phyloP scores from a whole-genome alignment of 1,140 invertebrate species.

The Megathymus violae region DNA sequence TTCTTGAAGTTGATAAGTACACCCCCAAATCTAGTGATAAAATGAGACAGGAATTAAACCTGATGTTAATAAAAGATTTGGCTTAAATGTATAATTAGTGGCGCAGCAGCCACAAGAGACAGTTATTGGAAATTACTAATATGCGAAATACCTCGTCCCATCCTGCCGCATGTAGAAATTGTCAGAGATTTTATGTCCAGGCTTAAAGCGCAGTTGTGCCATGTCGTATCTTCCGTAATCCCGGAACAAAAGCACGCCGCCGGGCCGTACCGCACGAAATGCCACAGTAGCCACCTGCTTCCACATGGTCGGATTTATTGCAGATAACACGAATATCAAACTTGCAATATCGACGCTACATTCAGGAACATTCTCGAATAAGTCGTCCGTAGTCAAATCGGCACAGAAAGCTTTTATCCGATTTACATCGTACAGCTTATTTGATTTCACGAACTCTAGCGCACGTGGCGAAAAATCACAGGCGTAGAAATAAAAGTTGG shows the following conservation, averaged over 20 bases:
- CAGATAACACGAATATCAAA: conserved; percentile 98
- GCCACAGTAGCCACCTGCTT: conserved; percentile 87
- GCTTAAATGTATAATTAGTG: too few species aligned
- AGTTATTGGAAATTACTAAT: neutral
- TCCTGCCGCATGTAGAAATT: conserved; percentile 99
- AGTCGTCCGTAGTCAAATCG: conserved; percentile 87
- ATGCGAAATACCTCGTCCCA: conserved; percentile 93
- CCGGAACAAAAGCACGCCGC: conserved; percentile 94
- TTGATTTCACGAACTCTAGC: conserved; percentile 92
- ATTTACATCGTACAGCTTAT: conserved; percentile 85
- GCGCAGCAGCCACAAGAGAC: too few species aligned
- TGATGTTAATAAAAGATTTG: too few species aligned
- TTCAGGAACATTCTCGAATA: conserved; percentile 83
- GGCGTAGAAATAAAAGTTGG: conserved; percentile 91
- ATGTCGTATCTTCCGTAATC: conserved; percentile 99
- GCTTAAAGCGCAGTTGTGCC: conserved; percentile 96
- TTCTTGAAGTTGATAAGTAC: too few species aligned
- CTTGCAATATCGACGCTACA: conserved; percentile 92
- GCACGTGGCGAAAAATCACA: conserved; percentile 98
- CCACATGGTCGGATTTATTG: conserved; percentile 95
- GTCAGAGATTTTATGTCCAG: conserved; percentile 95
- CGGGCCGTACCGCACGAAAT: conserved; percentile 88
- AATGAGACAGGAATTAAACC: too few species aligned
- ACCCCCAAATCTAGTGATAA: too few species aligned
- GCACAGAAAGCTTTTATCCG: conserved; percentile 91